A percentile compares a stretch with the other conserved stretches of the same genome.
Conservation (phyloP, 2,113 vertebrate species). For the Ophthalmotilapia sp. region DNA sequence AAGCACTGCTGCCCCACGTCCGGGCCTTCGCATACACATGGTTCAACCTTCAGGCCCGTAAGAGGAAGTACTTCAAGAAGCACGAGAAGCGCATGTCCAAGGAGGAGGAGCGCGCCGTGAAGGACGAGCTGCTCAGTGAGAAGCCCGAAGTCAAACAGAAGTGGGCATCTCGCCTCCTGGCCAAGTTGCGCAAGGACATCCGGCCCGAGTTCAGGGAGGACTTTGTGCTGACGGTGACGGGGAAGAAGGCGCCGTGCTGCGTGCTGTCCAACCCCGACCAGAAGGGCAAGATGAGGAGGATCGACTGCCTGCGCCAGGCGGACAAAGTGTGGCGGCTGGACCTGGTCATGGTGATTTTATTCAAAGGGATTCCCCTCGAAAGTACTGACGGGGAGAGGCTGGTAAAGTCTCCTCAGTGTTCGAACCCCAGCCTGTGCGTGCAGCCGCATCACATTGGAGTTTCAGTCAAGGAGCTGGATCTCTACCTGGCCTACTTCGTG, state of each 20-base stretch:
- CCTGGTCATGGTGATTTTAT: conserved; percentile 99
- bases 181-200: conserved; percentile 98
- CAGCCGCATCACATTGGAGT: conserved; percentile 99
- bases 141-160: conserved; percentile 99
- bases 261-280: conserved; percentile 99
- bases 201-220: conserved; percentile 98
- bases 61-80: conserved; percentile 99
- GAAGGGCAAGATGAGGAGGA: conserved; percentile 99
- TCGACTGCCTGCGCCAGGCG: conserved; percentile 98
- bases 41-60: conserved; percentile 99
- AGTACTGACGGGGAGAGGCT: conserved; percentile 98
- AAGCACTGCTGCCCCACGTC: conserved; percentile 98
- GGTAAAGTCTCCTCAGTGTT: conserved; percentile 98
- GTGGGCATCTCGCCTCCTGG: conserved; percentile 97
- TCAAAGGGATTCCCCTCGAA: conserved; percentile 99
- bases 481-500: conserved; percentile 99
- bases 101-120: conserved; percentile 97
- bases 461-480: conserved; percentile 98
- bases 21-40: conserved; percentile 98
- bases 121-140: conserved; percentile 96
- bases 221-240: conserved; percentile 97
- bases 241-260: conserved; percentile 96
- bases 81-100: conserved; percentile 99
- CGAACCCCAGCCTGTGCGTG: conserved; percentile 93
- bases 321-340: conserved; percentile 99